These are phyloP conservation scores for Apodemia zela DNA, from an alignment of 2,888 invertebrate species.

Conservation along the genomic window DNA sequence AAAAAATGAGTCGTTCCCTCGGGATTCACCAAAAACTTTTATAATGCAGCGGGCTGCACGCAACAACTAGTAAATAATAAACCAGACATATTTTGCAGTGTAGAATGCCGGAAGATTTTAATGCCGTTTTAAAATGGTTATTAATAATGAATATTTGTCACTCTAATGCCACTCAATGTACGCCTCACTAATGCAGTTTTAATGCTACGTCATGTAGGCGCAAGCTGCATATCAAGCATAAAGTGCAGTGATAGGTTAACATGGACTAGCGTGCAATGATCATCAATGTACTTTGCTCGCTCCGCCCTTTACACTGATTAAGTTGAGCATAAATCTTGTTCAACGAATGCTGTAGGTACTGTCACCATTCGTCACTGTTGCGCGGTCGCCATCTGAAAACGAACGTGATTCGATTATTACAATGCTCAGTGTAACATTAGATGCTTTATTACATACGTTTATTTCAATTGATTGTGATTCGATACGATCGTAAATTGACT, in stretches of 20 bases:
- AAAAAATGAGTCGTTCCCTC: no score
- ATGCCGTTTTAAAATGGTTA: constrained; percentile 14
- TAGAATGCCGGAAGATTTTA: constrained; percentile 6
- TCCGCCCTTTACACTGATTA: constrained; percentile 59
- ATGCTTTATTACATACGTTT: constrained; percentile 68
- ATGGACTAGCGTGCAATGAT: constrained; percentile 45
- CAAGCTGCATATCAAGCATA: constrained; percentile 50
- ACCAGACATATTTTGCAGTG: background rate
- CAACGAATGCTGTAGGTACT: constrained; percentile 42
- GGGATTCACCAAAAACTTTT: no score
- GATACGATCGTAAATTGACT: constrained; percentile 61
- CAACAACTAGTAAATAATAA: no score
- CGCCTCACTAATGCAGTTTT: constrained; percentile 13
- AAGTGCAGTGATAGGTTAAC: constrained; percentile 50
- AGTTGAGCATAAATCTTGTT: constrained; percentile 50
- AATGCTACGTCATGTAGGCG: constrained; percentile 34
- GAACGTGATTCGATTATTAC: constrained; percentile 71
- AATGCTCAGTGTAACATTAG: constrained; percentile 61
- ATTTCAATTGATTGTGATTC: constrained; percentile 63
- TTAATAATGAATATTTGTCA: constrained; percentile 15
- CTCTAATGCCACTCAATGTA: constrained; percentile 5
- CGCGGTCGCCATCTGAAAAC: constrained; percentile 52
- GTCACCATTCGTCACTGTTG: constrained; percentile 60
- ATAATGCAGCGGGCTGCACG: no score
- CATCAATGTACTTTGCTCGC: constrained; percentile 42